A percentile compares a stretch with the other conserved stretches of the same genome.
Evolutionary conservation across 2,113 vertebrate genomes (phyloP).

Genomic region (Otis tarda): DNA sequence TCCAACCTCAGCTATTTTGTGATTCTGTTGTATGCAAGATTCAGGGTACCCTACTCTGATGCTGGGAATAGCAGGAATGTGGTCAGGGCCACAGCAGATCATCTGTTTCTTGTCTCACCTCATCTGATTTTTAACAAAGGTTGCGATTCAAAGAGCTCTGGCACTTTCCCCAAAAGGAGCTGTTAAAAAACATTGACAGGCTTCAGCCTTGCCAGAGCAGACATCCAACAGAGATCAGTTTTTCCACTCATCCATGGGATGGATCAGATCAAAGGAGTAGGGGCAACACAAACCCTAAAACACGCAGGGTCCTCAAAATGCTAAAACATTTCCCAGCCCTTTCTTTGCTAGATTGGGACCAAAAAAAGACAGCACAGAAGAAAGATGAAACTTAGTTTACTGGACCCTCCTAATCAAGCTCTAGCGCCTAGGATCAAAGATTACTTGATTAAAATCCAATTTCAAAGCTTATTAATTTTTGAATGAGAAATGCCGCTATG

Average conservation of each 20-base stretch:
- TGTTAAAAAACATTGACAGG: neutral
- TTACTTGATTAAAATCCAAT: slow-evolving; percentile 72
- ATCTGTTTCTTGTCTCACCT: neutral
- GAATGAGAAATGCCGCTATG: slow-evolving; percentile 64
- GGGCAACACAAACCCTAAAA: neutral
- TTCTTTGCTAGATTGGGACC: neutral
- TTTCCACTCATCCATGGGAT: neutral
- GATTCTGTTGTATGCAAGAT: neutral
- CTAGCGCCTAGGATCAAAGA: slow-evolving; percentile 52
- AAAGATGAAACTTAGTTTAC: slow-evolving; percentile 56
- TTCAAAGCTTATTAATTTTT: slow-evolving; percentile 73
- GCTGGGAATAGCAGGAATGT: neutral
- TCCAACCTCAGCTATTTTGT: neutral
- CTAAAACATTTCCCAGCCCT: neutral
- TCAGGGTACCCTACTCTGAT: neutral
- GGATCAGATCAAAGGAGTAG: neutral
- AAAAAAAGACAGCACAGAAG: neutral
- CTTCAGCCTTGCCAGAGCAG: neutral
- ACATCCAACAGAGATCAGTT: neutral
- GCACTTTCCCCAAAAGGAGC: neutral
- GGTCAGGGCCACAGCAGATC: neutral
- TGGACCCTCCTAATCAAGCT: slow-evolving; percentile 37
- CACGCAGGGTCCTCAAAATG: neutral
- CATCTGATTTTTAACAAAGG: neutral
- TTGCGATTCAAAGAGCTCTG: neutral